phyloP scores from a whole-genome alignment of 2,113 vertebrate species.

The Anser brachyrhynchus region DNA sequence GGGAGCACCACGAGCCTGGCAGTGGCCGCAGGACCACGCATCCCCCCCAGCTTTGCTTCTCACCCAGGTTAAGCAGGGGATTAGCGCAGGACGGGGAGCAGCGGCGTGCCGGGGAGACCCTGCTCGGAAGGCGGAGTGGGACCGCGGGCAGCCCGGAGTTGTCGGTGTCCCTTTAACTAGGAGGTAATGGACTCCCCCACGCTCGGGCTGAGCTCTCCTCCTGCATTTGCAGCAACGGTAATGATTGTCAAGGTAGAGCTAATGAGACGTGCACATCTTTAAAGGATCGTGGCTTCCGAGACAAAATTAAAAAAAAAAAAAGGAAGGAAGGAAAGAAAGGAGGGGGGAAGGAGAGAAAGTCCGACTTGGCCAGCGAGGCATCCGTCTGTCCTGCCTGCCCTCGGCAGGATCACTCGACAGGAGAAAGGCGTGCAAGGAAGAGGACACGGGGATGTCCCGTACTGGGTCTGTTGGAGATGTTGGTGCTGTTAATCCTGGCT shows the following conservation, averaged over 20 bases:
- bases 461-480: background rate
- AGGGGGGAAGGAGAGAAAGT: slow-evolving; percentile 34
- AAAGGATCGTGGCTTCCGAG: slow-evolving; percentile 58
- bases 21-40: background rate
- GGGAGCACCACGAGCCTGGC: background rate
- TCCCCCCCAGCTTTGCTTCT: background rate
- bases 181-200: slow-evolving; percentile 46
- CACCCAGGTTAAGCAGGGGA: accelerated
- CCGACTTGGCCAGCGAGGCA: background rate
- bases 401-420: background rate
- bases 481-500: background rate
- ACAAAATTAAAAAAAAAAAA: slow-evolving; percentile 46
- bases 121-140: background rate
- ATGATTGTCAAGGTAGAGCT: slow-evolving; percentile 67
- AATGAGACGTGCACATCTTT: slow-evolving; percentile 69
- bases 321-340: background rate
- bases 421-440: background rate
- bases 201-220: slow-evolving; percentile 33
- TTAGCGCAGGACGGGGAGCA: background rate
- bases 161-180: slow-evolving; percentile 52
- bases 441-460: background rate
- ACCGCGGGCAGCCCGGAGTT: background rate
- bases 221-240: slow-evolving; percentile 46
- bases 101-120: background rate
- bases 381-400: background rate